Percentiles rank a stretch among this genome's conserved stretches.
Evolutionary conservation across 2,113 vertebrate species (phyloP).

Genomic region (Halichoeres trimaculatus): DNA sequence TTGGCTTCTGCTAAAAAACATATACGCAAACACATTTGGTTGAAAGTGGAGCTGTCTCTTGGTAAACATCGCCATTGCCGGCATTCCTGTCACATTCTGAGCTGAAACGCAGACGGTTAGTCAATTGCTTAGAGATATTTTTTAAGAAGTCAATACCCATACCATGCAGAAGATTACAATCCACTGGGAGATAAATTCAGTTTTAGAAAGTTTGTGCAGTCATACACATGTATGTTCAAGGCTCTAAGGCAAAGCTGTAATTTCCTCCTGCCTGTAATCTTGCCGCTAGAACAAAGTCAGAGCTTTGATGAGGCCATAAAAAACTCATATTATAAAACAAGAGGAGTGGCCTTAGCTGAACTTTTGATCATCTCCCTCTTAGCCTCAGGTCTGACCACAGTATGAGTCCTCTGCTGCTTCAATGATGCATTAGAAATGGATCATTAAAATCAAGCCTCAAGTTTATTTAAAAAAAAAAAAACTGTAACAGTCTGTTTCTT

Average conservation of each 20-base stretch:
- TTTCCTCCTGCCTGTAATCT: conserved; percentile 27
- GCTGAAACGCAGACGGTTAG: background rate
- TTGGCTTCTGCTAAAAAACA: background rate
- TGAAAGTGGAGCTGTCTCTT: conserved; percentile 21
- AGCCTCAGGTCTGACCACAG: conserved; percentile 5
- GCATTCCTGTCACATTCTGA: background rate
- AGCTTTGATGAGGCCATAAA: conserved; percentile 36
- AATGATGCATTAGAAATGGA: background rate
- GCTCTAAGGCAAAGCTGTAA: conserved; percentile 17
- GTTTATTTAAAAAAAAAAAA: conserved; percentile 17
- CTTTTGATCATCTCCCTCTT: background rate
- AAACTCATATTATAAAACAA: conserved; percentile 20
- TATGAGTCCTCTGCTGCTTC: background rate
- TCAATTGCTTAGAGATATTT: background rate
- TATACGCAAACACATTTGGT: background rate
- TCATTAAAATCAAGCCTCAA: conserved; percentile 9
- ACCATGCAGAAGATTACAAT: no score
- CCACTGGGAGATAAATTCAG: no score
- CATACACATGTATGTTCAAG: conserved; percentile 19
- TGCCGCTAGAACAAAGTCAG: conserved; percentile 8
- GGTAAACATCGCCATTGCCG: background rate
- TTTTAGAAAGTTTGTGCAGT: conserved; percentile 4
- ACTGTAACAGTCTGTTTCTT: background rate
- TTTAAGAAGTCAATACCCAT: conserved; percentile 6
- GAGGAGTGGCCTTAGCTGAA: background rate